Base-by-base conservation (phyloP, 2,888 invertebrate genomes). In the Drosophila cognata region DNA sequence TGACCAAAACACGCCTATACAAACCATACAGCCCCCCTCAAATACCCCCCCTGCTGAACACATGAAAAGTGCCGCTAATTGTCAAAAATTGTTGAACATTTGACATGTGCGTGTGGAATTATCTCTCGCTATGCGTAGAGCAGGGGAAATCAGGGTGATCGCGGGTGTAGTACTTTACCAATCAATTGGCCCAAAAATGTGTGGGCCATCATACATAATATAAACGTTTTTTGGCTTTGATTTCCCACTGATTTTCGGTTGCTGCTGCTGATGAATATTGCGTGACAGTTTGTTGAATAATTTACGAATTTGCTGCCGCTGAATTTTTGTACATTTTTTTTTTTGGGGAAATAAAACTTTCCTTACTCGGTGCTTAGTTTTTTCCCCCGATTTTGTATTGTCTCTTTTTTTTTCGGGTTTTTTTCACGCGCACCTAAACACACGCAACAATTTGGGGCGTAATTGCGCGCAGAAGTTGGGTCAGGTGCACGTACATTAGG, bases 51-150 rank as follows among this genome's bases (percentile, higher is more conserved):
- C 29, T 21, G 38, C 28, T 28, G 38, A 58, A 60, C 59, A 84
- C 82, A 88, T 91, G 77, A 91, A 91, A 89, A 86, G 78, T 79
- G 81, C 88, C 91, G 90, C 91, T 89, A 91, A 91, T 91, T 91
- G 89, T 86, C 82, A 81, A 87, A 89, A 91, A 89, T 90, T 83
- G 88, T 90, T 90, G 56, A 77, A 69, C 79, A 81, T 83, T 80
- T 79, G 71, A 51, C 56, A 71, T 85, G 79, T 72, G 88, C 83
- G 86, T 75, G 78, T 71, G 59, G 70, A 60, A 58, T 77, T 88
- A 84, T 86, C 82, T 74, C 36, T 50, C 28, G 36, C 55, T 11
- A 28, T n/a, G 21, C 16, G 25, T 53, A n/a, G 36, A 16, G 36
- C 7, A 7, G 25, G 16, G 43, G 33, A 5, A 3, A 4, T 36